Evolutionary conservation across 2,888 invertebrate species (phyloP), one percentile per base, ranked within the genome.

Genomic region (Mimachlamys varia): DNA sequence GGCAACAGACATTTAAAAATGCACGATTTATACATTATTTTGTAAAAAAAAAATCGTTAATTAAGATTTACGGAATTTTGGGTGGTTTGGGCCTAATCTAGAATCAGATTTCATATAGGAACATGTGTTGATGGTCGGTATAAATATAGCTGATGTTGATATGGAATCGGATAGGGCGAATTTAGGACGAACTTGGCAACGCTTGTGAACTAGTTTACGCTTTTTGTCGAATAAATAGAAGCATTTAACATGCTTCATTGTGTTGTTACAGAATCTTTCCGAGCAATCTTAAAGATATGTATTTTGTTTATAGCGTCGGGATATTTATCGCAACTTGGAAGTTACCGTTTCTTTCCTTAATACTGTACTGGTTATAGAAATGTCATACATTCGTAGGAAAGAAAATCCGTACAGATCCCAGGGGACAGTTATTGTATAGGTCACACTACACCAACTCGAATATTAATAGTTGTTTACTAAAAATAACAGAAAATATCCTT

Each of bases 41-140:
- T 0, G 7, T 19, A 53, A 53, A 53, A 58, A 55, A 55, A 58
- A 58, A 19, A 19, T 22, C 58, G 22, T 58, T 58, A 58, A 58
- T 58, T 58, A 58, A 22, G 58, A n/a, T 58, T 19, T 58, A n/a
- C 58, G 58, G 19, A 1, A 2, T 76, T 76, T 76, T 76, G 27
- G 27, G 76, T 33, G 33, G 76, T 12, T 76, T 33, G 0, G 22
- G 13, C 12, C 27, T 76, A 33, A 76, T 76, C 76, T 27, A 10
- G 17, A 76, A 76, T 76, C 76, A 76, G 33, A 76, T 76, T 76
- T 76, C 33, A 76, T 76, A 76, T 76, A 58, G 0, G 76, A 76
- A 76, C 76, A 76, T 76, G 22, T 76, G 76, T 27, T 58, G 22
- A n/a, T 22, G 58, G 7, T 19, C 33, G 76, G 15, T 76, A 0